These are phyloP conservation scores for Odontomachus brunneus DNA, from an alignment of 1,140 invertebrate genomes.

Conservation along the genomic window DNA sequence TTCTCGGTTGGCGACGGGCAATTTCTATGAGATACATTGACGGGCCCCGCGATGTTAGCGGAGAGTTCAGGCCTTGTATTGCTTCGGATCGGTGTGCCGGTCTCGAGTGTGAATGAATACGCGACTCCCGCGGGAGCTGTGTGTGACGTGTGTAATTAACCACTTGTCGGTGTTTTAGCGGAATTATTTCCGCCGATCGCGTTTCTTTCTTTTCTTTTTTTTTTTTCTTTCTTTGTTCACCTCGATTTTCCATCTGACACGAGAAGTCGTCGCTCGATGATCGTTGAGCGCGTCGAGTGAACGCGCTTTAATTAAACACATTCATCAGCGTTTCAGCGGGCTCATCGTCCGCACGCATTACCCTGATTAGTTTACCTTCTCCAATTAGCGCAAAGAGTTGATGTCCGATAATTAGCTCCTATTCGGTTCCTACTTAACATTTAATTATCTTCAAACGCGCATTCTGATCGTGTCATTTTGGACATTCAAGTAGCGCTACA, in stretches of 20 bases:
- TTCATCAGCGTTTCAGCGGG: neutral
- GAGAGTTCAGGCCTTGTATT: conserved; percentile 11
- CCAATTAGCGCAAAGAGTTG: neutral
- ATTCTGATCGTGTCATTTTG: too few species aligned
- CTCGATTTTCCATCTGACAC: neutral
- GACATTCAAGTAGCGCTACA: neutral
- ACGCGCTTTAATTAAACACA: conserved; percentile 41
- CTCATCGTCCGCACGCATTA: neutral
- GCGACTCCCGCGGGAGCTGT: neutral
- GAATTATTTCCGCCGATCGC: conserved; percentile 4
- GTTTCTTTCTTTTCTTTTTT: neutral
- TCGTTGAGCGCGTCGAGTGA: neutral
- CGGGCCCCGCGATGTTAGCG: neutral
- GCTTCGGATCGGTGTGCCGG: neutral
- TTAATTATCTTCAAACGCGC: too few species aligned
- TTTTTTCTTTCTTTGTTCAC: neutral
- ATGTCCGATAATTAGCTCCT: neutral
- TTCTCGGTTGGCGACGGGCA: too few species aligned
- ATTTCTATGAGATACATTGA: neutral
- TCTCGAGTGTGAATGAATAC: conserved; percentile 18
- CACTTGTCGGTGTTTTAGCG: conserved; percentile 34
- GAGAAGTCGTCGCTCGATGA: neutral
- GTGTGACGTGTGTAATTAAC: conserved; percentile 44
- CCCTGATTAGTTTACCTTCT: conserved; percentile 9
- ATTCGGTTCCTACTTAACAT: too few species aligned